Evolutionary conservation across 2,113 vertebrate species (phyloP).

Genomic region (Apteryx mantelli): DNA sequence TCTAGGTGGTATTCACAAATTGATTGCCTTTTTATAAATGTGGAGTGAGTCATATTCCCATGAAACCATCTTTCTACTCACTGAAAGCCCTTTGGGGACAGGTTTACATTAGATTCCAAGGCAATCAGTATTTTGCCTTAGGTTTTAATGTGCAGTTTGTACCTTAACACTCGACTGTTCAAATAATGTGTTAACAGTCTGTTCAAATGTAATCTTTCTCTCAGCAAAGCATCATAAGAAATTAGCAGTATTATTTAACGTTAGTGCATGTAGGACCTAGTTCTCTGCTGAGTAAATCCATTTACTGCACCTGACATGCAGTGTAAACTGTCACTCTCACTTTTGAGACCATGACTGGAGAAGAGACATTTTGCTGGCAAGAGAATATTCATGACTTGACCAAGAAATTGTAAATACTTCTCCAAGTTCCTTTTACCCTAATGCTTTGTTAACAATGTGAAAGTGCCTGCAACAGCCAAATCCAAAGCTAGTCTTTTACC

Average conservation of each 20-base stretch:
- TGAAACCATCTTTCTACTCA: neutral
- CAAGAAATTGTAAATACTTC: neutral
- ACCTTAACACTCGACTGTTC: neutral
- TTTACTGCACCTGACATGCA: neutral
- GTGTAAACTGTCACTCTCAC: rapidly evolving
- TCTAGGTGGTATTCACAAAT: neutral
- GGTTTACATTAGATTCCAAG: neutral
- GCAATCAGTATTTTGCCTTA: neutral
- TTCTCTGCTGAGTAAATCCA: neutral
- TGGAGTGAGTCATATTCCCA: neutral
- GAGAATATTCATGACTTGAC: neutral
- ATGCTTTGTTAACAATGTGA: rapidly evolving
- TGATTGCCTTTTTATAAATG: neutral
- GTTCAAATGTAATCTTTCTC: too few species aligned
- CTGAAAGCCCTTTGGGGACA: neutral
- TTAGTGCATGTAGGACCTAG: neutral
- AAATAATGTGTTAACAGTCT: rapidly evolving
- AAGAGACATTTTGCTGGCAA: neutral
- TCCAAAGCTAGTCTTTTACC: too few species aligned
- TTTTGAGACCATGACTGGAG: rapidly evolving
- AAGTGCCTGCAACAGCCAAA: neutral
- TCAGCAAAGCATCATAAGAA: neutral
- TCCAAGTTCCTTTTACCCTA: neutral
- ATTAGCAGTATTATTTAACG: neutral
- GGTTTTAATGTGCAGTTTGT: neutral